Percentiles rank a stretch among this genome's conserved stretches.
Evolutionary conservation across 1,140 invertebrate species (phyloP).

Genomic region (Macrobrachium rosenbergii): DNA sequence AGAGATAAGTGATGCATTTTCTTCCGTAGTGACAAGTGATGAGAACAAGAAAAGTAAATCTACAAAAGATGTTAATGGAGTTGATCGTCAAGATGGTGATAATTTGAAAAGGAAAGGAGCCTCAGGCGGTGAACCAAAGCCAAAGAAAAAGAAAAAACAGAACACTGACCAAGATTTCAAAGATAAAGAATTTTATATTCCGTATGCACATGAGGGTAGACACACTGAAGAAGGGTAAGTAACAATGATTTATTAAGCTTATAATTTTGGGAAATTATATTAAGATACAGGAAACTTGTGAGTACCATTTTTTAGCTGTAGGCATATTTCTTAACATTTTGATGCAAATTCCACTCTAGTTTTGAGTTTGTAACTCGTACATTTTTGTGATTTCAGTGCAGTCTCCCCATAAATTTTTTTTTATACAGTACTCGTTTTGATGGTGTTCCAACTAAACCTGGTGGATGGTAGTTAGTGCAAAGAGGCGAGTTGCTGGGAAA

Average conservation of each 20-base stretch:
- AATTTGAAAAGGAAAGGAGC: conserved; percentile 16
- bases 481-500: no score
- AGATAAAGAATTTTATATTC: conserved; percentile 40
- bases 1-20: conserved; percentile 32
- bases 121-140: not conserved
- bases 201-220: conserved; percentile 26
- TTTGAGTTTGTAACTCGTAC: no score
- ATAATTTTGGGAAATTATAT: no score
- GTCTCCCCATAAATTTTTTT: no score
- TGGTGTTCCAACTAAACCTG: no score
- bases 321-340: no score
- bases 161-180: conserved; percentile 36
- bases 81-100: not conserved
- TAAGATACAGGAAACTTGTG: no score
- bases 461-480: no score
- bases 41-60: not conserved
- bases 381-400: no score
- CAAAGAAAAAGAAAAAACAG: conserved; percentile 20
- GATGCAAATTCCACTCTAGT: no score
- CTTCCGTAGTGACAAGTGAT: conserved; percentile 3
- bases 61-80: not conserved
- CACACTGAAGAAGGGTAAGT: conserved; percentile 44
- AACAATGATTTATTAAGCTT: not conserved
- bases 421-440: no score
- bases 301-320: no score